Evolutionary conservation across 2,797 vertebrate species (phyloP), one percentile per base, ranked within the genome.

Genomic region (Huso huso): DNA sequence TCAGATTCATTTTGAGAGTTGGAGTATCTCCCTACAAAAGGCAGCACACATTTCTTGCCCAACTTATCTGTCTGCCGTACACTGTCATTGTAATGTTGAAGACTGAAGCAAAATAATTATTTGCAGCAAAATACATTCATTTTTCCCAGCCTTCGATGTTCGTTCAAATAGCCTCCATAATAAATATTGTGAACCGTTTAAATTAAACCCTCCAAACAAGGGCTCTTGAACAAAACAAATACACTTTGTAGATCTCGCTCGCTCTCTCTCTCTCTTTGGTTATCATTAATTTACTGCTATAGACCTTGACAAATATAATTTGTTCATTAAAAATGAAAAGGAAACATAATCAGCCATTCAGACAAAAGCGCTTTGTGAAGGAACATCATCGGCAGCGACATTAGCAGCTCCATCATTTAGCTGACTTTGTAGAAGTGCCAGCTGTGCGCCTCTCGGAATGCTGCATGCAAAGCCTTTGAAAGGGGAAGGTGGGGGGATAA

Each of bases 291-390:
- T 92, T 89, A 89, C 85, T 83, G 87, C 86, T 84, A 80, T 81
- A 86, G 88, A 89, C 89, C 89, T 90, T 91, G 90, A 92, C 89
- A 91, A 92, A 90, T 83, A 86, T 84, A 90, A 87, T 88, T 87
- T 86, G 82, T 84, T 91, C 87, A 88, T 90, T 88, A 88, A 89
- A 74, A 88, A 88, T 89, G 37, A 37, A 37, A 37, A 37, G 37
- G 37, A 37, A 37, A 37, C 37, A 37, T 4, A 37, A 37, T 37
- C 37, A 37, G 37, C 37, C 37, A 37, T 37, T 37, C 37, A 37
- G 3, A 37, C 37, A 37, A 37, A 37, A 37, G 37, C 37, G 37
- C 37, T 37, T 5, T 37, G 37, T 37, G 37, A 37, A 37, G 4
- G 37, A 37, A 37, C 37, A 37, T 37, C 37, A 37, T 37, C 37